Percentiles rank a stretch among this genome's conserved stretches.
Conservation (phyloP, 2,888 invertebrate species). For the Rutpela maculata region DNA sequence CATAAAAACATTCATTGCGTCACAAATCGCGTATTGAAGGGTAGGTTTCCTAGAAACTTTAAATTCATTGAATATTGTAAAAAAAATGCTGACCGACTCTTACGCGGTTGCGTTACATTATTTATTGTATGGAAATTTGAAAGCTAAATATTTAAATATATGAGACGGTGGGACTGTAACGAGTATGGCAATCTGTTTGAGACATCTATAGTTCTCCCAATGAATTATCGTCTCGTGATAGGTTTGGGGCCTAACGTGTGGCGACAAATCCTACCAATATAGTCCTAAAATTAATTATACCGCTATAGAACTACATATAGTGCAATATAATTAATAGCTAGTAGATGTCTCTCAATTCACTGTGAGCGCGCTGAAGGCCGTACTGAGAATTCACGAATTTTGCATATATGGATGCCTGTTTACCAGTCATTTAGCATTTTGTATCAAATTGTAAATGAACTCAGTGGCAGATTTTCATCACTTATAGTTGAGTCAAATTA, state of each 20-base stretch:
- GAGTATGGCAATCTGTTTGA: not conserved
- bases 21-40: no score
- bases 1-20: no score
- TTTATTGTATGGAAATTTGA: no score
- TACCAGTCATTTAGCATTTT: no score
- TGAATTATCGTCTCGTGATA: not conserved
- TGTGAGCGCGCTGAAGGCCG: not conserved
- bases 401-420: not conserved
- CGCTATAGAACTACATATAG: not conserved
- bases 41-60: no score
- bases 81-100: no score
- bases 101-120: no score
- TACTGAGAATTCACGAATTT: not conserved
- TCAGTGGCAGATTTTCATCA: no score
- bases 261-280: not conserved
- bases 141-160: no score
- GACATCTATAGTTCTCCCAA: not conserved
- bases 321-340: not conserved
- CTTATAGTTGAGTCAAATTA: no score
- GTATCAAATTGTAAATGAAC: no score
- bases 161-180: not conserved
- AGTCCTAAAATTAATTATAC: not conserved
- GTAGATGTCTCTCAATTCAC: not conserved
- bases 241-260: not conserved
- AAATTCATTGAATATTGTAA: no score